Percentiles rank a stretch among this genome's conserved stretches.
These are phyloP conservation scores for Alces alces DNA, from an alignment of 2,113 vertebrate species.

Conservation along the genomic window DNA sequence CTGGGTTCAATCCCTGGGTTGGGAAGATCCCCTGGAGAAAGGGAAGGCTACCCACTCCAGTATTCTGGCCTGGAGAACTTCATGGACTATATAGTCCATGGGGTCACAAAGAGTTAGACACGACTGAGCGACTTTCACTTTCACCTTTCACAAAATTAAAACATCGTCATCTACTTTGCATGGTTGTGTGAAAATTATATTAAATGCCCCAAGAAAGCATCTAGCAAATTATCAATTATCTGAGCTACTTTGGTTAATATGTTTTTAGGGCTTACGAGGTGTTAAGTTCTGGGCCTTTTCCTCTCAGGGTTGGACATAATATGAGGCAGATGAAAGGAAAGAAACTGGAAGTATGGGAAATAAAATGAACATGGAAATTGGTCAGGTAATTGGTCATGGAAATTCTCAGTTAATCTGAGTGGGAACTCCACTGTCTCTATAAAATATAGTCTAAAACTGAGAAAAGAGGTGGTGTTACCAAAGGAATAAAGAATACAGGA, in stretches of 20 bases:
- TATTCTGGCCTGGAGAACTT: background rate
- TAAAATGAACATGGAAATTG: background rate
- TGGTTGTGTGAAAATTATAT: background rate
- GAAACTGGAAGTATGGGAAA: background rate
- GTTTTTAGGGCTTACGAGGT: background rate
- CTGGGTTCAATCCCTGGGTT: background rate
- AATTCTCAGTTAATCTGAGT: background rate
- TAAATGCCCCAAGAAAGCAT: background rate
- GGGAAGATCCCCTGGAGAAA: background rate
- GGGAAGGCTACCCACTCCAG: background rate
- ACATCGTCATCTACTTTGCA: background rate
- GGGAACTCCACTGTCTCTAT: background rate
- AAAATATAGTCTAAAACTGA: background rate
- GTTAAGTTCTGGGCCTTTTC: background rate
- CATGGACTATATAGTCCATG: background rate
- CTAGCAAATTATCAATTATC: background rate
- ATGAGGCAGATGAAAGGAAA: background rate
- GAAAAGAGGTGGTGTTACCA: background rate
- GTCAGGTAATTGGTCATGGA: background rate
- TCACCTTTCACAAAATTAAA: background rate
- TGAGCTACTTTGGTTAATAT: background rate
- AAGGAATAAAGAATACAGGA: background rate
- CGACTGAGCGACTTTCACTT: background rate
- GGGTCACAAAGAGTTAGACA: background rate
- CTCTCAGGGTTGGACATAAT: background rate